A percentile compares a stretch with the other conserved stretches of the same genome.
Conservation (phyloP, 2,113 vertebrate species). For the Kryptolebias marmoratus region DNA sequence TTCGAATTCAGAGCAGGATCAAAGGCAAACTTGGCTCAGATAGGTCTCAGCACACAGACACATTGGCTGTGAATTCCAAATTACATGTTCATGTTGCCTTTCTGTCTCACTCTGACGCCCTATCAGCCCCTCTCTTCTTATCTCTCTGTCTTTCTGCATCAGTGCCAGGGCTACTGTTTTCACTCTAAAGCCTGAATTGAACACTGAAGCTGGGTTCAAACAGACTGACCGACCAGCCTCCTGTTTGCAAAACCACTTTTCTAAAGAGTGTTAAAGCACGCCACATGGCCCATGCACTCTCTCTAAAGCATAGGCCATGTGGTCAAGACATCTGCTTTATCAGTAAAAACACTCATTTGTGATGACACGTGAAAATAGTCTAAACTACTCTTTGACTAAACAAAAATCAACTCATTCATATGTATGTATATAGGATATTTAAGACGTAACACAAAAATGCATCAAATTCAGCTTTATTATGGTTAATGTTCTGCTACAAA, state of each 20-base stretch:
- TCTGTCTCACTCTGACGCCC: conserved; percentile 44
- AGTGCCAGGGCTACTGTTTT: conserved; percentile 50
- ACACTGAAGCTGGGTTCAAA: conserved; percentile 16
- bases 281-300: not conserved
- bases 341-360: not conserved
- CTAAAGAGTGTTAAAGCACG: not conserved
- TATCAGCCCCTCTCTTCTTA: conserved; percentile 27
- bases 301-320: not conserved
- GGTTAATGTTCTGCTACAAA: no score
- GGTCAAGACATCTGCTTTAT: conserved; percentile 1
- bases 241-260: conserved; percentile 2
- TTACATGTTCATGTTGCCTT: conserved; percentile 53
- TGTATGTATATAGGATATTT: not conserved
- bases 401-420: not conserved
- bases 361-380: not conserved
- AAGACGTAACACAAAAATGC: no score
- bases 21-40: conserved; percentile 66
- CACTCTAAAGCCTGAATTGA: conserved; percentile 31
- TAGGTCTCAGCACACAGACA: conserved; percentile 56
- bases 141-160: conserved; percentile 29
- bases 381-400: not conserved
- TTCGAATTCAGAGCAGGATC: conserved; percentile 72
- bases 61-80: conserved; percentile 70
- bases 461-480: no score
- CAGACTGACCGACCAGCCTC: conserved; percentile 23